phyloP scores from a whole-genome alignment of 2,113 vertebrate genomes.

The Cardinalis cardinalis region DNA sequence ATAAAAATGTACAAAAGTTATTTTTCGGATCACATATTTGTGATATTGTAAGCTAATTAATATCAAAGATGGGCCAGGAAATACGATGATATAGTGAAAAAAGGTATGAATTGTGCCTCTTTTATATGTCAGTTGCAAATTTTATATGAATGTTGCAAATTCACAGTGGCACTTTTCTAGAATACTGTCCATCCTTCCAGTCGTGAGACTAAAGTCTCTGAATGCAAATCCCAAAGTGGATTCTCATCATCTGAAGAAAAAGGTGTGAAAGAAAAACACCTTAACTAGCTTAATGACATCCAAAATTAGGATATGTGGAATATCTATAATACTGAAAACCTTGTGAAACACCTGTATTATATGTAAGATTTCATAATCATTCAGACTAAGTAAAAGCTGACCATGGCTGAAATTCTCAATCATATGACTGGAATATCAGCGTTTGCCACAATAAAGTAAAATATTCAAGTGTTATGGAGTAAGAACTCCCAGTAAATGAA shows the following conservation, averaged over 20 bases:
- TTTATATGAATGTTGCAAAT: neutral
- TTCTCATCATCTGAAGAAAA: neutral
- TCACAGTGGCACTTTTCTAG: neutral
- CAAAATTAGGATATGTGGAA: neutral
- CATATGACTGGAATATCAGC: neutral
- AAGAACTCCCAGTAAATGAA: neutral
- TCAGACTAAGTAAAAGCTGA: neutral
- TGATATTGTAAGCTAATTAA: neutral
- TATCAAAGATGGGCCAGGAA: neutral
- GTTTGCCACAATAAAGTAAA: neutral
- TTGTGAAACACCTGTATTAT: neutral
- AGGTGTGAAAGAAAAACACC: fast-evolving
- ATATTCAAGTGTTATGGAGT: neutral
- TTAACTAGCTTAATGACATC: neutral
- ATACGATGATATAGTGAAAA: neutral
- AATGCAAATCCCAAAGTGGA: neutral
- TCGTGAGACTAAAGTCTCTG: neutral
- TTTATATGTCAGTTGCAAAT: neutral
- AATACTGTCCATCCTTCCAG: neutral
- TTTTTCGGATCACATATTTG: neutral
- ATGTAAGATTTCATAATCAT: neutral
- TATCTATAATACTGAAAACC: neutral
- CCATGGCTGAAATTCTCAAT: neutral
- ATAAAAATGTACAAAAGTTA: neutral
- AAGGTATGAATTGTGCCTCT: neutral